Evolutionary conservation across 2,888 invertebrate genomes (phyloP).

Genomic region (Cactoblastis cactorum): DNA sequence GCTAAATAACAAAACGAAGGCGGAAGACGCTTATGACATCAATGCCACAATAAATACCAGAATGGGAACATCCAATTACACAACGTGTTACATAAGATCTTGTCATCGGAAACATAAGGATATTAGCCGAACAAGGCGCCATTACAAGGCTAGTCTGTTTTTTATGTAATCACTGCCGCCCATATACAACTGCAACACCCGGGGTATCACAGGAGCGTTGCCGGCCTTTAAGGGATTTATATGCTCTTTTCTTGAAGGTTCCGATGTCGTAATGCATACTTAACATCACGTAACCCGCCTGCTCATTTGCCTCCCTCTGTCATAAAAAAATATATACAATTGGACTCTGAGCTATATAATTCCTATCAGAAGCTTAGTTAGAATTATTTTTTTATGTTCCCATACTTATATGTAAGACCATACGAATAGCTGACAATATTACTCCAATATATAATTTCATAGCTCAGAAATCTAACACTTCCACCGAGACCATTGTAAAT

Average conservation of each 20-base stretch:
- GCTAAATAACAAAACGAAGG: not conserved
- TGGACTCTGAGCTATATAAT: not conserved
- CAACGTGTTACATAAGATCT: constrained; percentile 1
- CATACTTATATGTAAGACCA: no score
- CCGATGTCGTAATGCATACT: no score
- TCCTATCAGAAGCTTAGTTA: no score
- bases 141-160: not conserved
- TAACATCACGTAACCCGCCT: no score
- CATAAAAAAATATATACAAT: no score
- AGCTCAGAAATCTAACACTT: not conserved
- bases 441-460: not conserved
- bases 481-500: not conserved
- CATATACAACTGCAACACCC: no score
- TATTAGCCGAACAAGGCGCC: constrained; percentile 4
- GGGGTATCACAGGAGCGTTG: no score
- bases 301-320: no score
- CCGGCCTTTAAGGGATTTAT: no score
- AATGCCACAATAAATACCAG: constrained; percentile 1
- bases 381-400: not conserved
- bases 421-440: not conserved
- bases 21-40: constrained; percentile 7
- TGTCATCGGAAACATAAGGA: constrained; percentile 11
- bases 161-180: no score
- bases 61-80: constrained; percentile 9
- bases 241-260: no score